Percentiles rank a stretch among this genome's conserved stretches.
These are phyloP conservation scores for Solenopsis fugax DNA, from an alignment of 1,140 invertebrate species.

Conservation along the genomic window DNA sequence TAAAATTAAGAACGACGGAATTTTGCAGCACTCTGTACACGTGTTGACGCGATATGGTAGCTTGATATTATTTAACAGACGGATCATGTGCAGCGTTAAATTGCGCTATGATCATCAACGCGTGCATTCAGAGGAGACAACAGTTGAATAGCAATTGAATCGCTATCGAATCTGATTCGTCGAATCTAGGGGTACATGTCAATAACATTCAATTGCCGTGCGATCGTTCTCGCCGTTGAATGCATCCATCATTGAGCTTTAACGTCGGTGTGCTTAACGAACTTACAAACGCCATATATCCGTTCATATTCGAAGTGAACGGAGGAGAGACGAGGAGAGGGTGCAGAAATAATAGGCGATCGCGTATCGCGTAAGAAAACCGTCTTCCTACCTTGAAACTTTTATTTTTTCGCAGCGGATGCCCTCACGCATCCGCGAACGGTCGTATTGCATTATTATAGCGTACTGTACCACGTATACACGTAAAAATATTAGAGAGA, in stretches of 20 bases:
- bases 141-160: conserved; percentile 59
- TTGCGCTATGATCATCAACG: conserved; percentile 52
- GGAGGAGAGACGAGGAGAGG: neutral
- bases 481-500: conserved; percentile 2
- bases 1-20: neutral
- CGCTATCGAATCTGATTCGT: conserved; percentile 54
- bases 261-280: neutral
- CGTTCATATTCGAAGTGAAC: neutral
- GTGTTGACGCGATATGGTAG: neutral
- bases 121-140: conserved; percentile 46
- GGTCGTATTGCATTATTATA: conserved; percentile 24
- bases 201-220: conserved; percentile 45
- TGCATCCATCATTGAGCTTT: conserved; percentile 45
- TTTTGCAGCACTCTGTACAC: neutral
- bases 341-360: neutral
- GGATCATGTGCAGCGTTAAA: conserved; percentile 46
- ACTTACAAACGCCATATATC: conserved; percentile 20
- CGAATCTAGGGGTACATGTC: conserved; percentile 36
- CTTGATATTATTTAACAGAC: conserved; percentile 45
- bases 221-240: conserved; percentile 32
- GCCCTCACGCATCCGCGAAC: conserved; percentile 31
- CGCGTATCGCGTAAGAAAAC: conserved; percentile 44
- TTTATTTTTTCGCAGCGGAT: conserved; percentile 67
- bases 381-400: conserved; percentile 71
- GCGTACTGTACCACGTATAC: conserved; percentile 9